Evolutionary conservation across 2,888 invertebrate genomes (phyloP).

Genomic region (Spisula solida): DNA sequence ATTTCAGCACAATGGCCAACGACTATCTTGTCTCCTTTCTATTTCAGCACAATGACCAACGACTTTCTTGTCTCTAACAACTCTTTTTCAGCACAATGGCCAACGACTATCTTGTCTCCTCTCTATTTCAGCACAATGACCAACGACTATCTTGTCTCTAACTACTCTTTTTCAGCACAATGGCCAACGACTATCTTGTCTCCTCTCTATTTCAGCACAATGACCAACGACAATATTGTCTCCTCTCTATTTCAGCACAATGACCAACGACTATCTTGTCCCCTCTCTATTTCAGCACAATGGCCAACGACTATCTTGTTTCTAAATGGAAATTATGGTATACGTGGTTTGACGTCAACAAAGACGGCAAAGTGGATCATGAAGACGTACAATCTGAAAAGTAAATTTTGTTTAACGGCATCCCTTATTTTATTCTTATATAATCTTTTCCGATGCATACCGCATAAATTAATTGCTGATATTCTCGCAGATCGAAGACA

Average conservation of each 20-base stretch:
- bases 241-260: no score
- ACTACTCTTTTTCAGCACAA: no score
- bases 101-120: slow-evolving; percentile 17
- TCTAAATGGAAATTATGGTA: slow-evolving; percentile 39
- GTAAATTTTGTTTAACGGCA: background rate
- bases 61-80: slow-evolving; percentile 17
- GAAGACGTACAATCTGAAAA: slow-evolving; percentile 23
- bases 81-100: slow-evolving; percentile 37
- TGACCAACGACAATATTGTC: slow-evolving; percentile 26
- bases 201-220: no score
- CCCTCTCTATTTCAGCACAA: background rate
- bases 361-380: slow-evolving; percentile 30
- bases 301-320: slow-evolving; percentile 27
- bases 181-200: slow-evolving; percentile 29
- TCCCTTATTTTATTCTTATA: no score
- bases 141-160: slow-evolving; percentile 17
- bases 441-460: no score
- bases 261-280: slow-evolving; percentile 27
- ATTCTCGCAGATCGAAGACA: no score
- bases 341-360: slow-evolving; percentile 29
- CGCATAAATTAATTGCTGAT: no score
- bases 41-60: slow-evolving; percentile 33
- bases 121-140: slow-evolving; percentile 34
- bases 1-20: slow-evolving; percentile 35
- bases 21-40: slow-evolving; percentile 12